Evolutionary conservation across 2,888 invertebrate genomes (phyloP), one percentile per base, ranked within the genome.

Genomic region (Criorhina ranunculi): DNA sequence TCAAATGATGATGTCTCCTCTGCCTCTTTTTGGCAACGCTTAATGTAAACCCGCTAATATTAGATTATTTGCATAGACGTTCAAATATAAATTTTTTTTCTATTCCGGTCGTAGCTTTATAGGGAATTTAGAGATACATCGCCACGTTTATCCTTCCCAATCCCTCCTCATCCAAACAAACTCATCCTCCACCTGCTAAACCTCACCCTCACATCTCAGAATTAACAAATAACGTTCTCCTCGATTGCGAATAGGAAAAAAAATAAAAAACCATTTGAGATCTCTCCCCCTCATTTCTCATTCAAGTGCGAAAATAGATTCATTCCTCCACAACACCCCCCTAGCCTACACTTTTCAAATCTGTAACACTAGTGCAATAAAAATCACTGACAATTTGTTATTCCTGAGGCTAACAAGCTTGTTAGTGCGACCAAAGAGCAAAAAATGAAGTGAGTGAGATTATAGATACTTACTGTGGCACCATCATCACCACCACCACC

Each of bases 291-390:
- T 33, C 40, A 11, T 11, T 19, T 64, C 55, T 35, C 62, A 70
- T 59, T 59, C 42, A 57, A 64, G 64, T 67, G 82, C 83, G 35
- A 83, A 75, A 79, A 79, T 73, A 83, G 73, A 83, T 67, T 73
- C 49, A 64, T 67, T 70, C 24, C 29, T 8, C 11, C 59, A n/a
- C 67, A 46, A 29, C 0, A 35, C 12, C 24, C 24, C 11, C 19
- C 37, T 17, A 51, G 29, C 31, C 40, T 15, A 59, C 49, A 12
- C 46, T 46, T 31, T 55, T 44, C 33, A 17, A 40, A 40, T 31
- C n/a, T 49, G 24, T 62, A 60, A 5, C 29, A 33, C 8, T 33
- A 62, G 60, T 73, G 73, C 73, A 62, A 49, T 73, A 60, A 1
- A 69, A 67, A 42, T 44, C 40, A 53, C 64, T 37, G 46, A 46